Base-by-base conservation (phyloP, 2,888 invertebrate genomes). In the Axea sp. region DNA sequence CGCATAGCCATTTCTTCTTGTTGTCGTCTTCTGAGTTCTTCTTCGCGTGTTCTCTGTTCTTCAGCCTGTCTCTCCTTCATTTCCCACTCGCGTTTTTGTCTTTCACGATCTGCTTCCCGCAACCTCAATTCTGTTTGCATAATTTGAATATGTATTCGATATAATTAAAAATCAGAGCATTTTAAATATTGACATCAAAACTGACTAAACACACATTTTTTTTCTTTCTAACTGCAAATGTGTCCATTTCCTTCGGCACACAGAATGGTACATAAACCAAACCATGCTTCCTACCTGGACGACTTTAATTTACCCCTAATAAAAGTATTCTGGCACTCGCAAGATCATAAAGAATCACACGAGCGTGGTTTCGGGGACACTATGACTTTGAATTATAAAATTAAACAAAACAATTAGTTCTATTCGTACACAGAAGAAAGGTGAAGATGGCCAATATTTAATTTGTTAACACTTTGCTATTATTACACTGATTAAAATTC, bases 101-200 rank as follows among this genome's bases (percentile, higher is more conserved):
- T 91, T 84, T 96, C 96, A 80, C 95, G 93, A 85, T 96, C 96
- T 83, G 94, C 92, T 89, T 96, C 96, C 60, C 96, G 92, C 85
- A 93, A 92, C 11, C 95, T 91, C 77, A 96, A 87, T 88, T 96
- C 92, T 92, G 12, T 37, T 22, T 28, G 7, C 3, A 43, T 11
- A 24, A 24, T n/a, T n/a, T n/a, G n/a, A n/a, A n/a, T n/a, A n/a
- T n/a, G n/a, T n/a, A n/a, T n/a, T n/a, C n/a, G n/a, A n/a, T n/a
- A n/a, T n/a, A n/a, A n/a, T n/a, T n/a, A n/a, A n/a, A n/a, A n/a
- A n/a, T n/a, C n/a, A n/a, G n/a, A n/a, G n/a, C n/a, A n/a, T n/a
- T n/a, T n/a, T n/a, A n/a, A n/a, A n/a, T n/a, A n/a, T n/a, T n/a
- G n/a, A n/a, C n/a, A n/a, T n/a, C n/a, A n/a, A n/a, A n/a, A n/a